These are phyloP conservation scores for Upupa epops DNA, from an alignment of 2,113 vertebrate species.

Conservation along the genomic window DNA sequence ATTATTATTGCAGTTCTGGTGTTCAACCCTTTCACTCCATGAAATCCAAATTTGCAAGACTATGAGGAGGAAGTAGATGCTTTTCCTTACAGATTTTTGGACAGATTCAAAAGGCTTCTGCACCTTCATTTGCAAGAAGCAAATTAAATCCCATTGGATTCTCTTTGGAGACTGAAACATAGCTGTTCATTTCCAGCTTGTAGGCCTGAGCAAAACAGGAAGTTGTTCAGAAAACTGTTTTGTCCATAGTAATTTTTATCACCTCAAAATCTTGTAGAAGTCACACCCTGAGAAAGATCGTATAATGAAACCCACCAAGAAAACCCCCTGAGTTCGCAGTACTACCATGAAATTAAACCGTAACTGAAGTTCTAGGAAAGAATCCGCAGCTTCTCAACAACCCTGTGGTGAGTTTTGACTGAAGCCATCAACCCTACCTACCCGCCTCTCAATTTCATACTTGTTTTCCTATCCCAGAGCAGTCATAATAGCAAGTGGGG, in stretches of 20 bases:
- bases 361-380: conserved; percentile 24
- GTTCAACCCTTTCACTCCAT: conserved; percentile 30
- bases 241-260: neutral
- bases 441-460: neutral
- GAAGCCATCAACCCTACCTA: neutral
- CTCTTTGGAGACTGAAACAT: neutral
- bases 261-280: neutral
- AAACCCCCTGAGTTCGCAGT: neutral
- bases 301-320: neutral
- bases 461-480: neutral
- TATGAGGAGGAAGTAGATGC: neutral
- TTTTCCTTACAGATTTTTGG: neutral
- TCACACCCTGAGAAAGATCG: neutral
- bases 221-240: neutral
- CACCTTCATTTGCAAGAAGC: neutral
- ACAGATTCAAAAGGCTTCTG: neutral
- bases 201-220: neutral
- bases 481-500: neutral
- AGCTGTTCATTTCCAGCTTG: no score
- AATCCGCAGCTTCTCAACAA: neutral
- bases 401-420: neutral
- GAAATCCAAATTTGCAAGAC: conserved; percentile 18
- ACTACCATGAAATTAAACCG: neutral
- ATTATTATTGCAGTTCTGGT: conserved; percentile 59
- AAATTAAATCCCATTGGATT: neutral